Conservation (phyloP, 2,888 invertebrate species). For the Arrhopalites spinosus region DNA sequence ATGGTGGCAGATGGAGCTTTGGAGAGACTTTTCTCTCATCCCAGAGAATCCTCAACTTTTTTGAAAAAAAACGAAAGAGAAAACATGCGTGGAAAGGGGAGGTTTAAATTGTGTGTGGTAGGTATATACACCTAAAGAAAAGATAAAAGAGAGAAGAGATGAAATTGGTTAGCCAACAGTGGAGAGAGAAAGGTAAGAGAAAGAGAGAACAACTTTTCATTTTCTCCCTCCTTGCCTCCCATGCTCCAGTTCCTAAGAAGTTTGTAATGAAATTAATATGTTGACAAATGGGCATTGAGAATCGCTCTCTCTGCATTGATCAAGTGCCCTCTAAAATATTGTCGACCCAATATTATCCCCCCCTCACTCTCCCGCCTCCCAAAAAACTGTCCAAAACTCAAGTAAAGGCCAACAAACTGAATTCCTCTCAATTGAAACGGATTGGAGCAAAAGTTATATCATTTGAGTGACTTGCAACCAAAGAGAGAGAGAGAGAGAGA, state of each 20-base stretch:
- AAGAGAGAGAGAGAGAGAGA: background rate
- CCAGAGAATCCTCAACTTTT: too few relatives aligned
- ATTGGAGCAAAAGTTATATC: too few relatives aligned
- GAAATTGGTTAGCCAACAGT: background rate
- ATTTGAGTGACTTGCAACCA: background rate
- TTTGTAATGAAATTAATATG: conserved; percentile 9
- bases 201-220: background rate
- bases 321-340: background rate
- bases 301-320: background rate
- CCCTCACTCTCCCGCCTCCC: background rate
- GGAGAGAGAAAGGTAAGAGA: background rate
- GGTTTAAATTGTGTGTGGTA: background rate
- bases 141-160: background rate
- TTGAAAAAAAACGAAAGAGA: background rate
- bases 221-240: background rate
- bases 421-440: too few relatives aligned
- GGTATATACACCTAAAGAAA: too few relatives aligned
- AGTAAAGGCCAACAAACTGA: too few relatives aligned
- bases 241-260: background rate
- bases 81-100: background rate
- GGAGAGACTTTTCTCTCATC: background rate
- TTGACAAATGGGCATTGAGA: background rate
- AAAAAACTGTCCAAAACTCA: background rate
- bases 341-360: background rate
- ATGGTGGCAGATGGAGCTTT: too few relatives aligned